phyloP scores from a whole-genome alignment of 2,797 vertebrate species.

The Phalloptychus januarius region DNA sequence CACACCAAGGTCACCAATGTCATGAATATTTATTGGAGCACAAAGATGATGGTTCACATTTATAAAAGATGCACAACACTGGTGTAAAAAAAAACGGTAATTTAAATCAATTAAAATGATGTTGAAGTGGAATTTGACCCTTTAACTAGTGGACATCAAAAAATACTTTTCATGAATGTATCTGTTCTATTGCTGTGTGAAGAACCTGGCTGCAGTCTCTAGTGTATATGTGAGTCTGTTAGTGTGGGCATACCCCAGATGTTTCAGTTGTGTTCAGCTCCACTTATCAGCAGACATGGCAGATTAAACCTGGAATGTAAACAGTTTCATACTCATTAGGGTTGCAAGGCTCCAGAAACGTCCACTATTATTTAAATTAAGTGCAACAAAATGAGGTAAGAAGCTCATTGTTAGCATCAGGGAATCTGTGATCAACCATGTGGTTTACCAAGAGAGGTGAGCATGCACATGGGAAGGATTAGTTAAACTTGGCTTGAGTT shows the following conservation, averaged over 20 bases:
- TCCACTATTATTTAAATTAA: too few relatives aligned
- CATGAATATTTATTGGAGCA: neutral
- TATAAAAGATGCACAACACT: neutral
- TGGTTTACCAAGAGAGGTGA: too few relatives aligned
- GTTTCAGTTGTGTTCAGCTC: neutral
- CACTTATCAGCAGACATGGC: neutral
- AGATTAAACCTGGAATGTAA: neutral
- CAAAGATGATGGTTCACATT: neutral
- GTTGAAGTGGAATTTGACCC: neutral
- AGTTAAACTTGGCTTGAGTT: too few relatives aligned
- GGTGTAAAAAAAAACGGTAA: neutral
- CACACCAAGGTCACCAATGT: slow-evolving; percentile 8
- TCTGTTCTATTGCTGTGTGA: neutral
- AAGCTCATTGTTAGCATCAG: too few relatives aligned
- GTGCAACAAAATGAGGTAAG: too few relatives aligned
- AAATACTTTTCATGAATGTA: too few relatives aligned
- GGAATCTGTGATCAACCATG: too few relatives aligned
- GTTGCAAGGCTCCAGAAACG: too few relatives aligned
- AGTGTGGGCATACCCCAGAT: neutral
- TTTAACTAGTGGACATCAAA: too few relatives aligned
- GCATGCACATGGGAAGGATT: too few relatives aligned
- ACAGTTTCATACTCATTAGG: neutral
- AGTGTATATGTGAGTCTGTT: too few relatives aligned
- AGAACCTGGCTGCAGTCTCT: neutral
- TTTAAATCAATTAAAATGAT: neutral